Evolutionary conservation across 1,140 invertebrate genomes (phyloP).

Genomic region (Oppia nitens): DNA sequence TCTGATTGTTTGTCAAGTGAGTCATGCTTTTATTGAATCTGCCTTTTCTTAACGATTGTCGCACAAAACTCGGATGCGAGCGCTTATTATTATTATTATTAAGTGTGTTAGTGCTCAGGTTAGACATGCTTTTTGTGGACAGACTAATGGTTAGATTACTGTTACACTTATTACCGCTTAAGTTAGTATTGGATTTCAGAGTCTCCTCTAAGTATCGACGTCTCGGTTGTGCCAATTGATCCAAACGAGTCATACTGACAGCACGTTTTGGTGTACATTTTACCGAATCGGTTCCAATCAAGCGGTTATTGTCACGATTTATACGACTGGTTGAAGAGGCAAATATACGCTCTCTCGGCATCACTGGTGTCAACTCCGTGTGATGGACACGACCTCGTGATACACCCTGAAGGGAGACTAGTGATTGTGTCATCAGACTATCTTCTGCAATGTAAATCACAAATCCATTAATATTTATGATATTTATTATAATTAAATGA

Average conservation of each 20-base stretch:
- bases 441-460: no score
- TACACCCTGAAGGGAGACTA: neutral
- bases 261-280: conserved; percentile 37
- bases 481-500: no score
- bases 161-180: neutral
- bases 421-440: neutral
- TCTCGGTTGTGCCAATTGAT: conserved; percentile 58
- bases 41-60: neutral
- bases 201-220: conserved; percentile 20
- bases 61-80: neutral
- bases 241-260: conserved; percentile 74
- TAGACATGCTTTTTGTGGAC: neutral
- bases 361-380: neutral
- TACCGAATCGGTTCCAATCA: neutral
- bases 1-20: neutral
- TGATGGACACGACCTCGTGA: neutral
- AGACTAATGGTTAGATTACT: neutral
- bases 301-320: neutral
- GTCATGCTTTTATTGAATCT: neutral
- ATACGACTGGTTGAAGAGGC: neutral
- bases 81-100: neutral
- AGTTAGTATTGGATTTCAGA: neutral
- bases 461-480: no score
- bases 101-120: no score
- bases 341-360: neutral